Evolutionary conservation across 2,797 vertebrate genomes (phyloP), one percentile per base, ranked within the genome.

Genomic region (Picus viridis): DNA sequence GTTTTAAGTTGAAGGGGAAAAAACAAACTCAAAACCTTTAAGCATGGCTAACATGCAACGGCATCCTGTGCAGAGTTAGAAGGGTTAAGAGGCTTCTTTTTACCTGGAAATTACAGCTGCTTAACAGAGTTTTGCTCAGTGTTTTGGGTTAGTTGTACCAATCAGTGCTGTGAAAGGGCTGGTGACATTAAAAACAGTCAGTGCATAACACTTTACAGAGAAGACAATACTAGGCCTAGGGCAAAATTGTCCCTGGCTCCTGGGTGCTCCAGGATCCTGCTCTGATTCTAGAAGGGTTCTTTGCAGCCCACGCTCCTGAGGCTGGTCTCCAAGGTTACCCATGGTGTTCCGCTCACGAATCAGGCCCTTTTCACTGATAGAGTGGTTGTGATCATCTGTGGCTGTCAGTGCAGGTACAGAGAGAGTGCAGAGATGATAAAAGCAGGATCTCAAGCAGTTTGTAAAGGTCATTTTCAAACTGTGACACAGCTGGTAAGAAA

Each of bases 371-470:
- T 30, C n/a, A 3, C 56, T 7, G 49, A 41, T 29, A 6, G 4
- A 22, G 72, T 24, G 62, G 63, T 70, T 59, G 11, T 5, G 63
- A 36, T 59, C 36, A 2, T 56, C 91, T 41, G 12, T 15, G 81
- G 90, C 81, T 76, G 77, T 62, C 90, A n/a, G 71, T 16, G 76
- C 27, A 72, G 80, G 84, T 71, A 53, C 65, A 64, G 34, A 83
- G 34, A 76, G 80, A 65, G 71, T 36, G 79, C 6, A 4, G 61
- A 61, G 91, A 1, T 72, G 89, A 69, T 70, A 84, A 90, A 89
- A 90, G 96, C 92, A 62, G 89, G 85, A 67, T 36, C 65, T 77
- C n/a, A 61, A 94, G 92, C 73, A 16, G 61, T 34, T 89, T 82
- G 23, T 27, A 51, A 59, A 59, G 24, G 53, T 17, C 86, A 74